Conservation (phyloP, 1,140 invertebrate genomes). For the Macrotrachela quadricornifera region DNA sequence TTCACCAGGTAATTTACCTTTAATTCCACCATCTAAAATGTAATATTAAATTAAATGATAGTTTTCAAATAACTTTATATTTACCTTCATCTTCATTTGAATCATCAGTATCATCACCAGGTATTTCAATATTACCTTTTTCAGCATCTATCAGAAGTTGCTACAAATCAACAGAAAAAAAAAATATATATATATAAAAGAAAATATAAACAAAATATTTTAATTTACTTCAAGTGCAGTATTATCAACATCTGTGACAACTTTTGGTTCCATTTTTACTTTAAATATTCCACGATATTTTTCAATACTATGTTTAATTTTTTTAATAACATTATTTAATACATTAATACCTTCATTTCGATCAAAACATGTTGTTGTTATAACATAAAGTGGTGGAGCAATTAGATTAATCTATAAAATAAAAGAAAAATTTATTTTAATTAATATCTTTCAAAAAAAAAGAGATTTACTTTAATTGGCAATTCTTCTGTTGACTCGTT, state of each 20-base stretch:
- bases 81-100: neutral
- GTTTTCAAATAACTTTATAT: too few relatives aligned
- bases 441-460: too few relatives aligned
- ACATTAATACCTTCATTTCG: slow-evolving; percentile 71
- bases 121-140: slow-evolving; percentile 83
- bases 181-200: too few relatives aligned
- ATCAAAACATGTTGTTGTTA: slow-evolving; percentile 91
- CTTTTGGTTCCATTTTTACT: slow-evolving; percentile 82
- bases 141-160: too few relatives aligned
- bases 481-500: slow-evolving; percentile 40
- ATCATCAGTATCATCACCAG: slow-evolving; percentile 35
- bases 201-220: too few relatives aligned
- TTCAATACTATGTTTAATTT: slow-evolving; percentile 61
- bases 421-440: too few relatives aligned
- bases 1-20: too few relatives aligned
- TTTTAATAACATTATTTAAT: slow-evolving; percentile 63
- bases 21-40: too few relatives aligned
- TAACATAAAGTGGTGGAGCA: slow-evolving; percentile 89
- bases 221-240: too few relatives aligned
- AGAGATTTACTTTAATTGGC: slow-evolving; percentile 41
- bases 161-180: slow-evolving; percentile 59
- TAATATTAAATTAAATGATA: too few relatives aligned
- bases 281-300: slow-evolving; percentile 71
- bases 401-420: slow-evolving; percentile 50
- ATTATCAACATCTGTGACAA: slow-evolving; percentile 90